Evolutionary conservation across 2,888 invertebrate species (phyloP).

Genomic region (Protodeltote pygarga): DNA sequence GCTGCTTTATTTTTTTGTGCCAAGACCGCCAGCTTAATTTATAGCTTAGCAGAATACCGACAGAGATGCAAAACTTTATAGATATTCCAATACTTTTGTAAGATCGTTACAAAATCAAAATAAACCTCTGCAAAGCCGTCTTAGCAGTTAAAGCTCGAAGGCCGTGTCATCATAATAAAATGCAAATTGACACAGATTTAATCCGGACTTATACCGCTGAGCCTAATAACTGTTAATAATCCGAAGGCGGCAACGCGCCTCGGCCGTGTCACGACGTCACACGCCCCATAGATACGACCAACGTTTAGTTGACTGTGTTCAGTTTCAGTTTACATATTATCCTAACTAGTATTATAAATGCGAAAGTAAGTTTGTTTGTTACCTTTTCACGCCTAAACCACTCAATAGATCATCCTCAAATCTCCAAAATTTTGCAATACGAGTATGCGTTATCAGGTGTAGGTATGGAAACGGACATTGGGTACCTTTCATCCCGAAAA

Average conservation of each 20-base stretch:
- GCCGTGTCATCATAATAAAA: constrained; percentile 80
- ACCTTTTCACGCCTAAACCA: too few relatives aligned
- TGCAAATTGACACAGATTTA: constrained; percentile 84
- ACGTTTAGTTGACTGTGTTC: constrained; percentile 11
- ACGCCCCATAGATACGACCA: constrained; percentile 16
- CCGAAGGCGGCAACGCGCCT: constrained; percentile 55
- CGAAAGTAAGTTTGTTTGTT: too few relatives aligned
- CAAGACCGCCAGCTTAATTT: constrained; percentile 66
- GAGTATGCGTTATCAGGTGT: too few relatives aligned
- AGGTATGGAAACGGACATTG: too few relatives aligned
- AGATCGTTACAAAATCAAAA: constrained; percentile 55
- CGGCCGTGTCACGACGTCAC: constrained; percentile 30
- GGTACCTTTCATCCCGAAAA: too few relatives aligned
- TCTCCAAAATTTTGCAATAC: too few relatives aligned
- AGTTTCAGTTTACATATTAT: neutral
- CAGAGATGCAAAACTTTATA: constrained; percentile 52
- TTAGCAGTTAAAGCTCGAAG: constrained; percentile 76
- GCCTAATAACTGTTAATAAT: constrained; percentile 81
- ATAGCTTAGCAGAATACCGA: constrained; percentile 58
- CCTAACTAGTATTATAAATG: too few relatives aligned
- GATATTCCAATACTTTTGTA: constrained; percentile 43
- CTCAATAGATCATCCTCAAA: too few relatives aligned
- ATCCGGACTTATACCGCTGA: constrained; percentile 78
- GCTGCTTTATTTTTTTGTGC: constrained; percentile 62
- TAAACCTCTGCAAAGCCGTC: constrained; percentile 70